These are phyloP conservation scores for Rhinatrema bivittatum DNA, from an alignment of 2,797 vertebrate genomes.

Conservation along the genomic window DNA sequence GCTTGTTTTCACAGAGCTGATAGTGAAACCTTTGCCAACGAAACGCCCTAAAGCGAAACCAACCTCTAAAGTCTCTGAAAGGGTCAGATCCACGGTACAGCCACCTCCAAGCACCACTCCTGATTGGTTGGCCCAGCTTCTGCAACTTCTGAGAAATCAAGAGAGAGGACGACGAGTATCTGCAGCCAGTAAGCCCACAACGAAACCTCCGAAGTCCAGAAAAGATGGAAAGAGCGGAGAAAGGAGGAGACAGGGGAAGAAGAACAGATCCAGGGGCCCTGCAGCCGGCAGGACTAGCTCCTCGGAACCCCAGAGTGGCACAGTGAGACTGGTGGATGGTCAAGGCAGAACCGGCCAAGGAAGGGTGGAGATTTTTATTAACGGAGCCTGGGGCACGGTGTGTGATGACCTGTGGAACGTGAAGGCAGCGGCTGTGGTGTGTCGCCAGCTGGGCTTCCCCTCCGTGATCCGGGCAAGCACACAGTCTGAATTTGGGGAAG, in stretches of 20 bases:
- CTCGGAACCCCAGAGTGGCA: constrained; percentile 29
- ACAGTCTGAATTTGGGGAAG: constrained; percentile 80
- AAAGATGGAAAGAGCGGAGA: constrained; percentile 29
- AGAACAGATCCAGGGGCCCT: constrained; percentile 35
- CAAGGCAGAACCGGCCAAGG: constrained; percentile 50
- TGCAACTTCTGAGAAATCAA: constrained; percentile 21
- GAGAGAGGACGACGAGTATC: background rate
- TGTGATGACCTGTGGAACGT: constrained; percentile 81
- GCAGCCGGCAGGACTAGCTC: background rate
- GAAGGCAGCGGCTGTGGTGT: constrained; percentile 69
- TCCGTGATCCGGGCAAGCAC: constrained; percentile 63
- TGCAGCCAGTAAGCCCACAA: constrained; percentile 2
- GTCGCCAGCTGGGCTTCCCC: constrained; percentile 78
- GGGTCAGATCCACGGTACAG: background rate
- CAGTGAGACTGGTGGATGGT: constrained; percentile 62
- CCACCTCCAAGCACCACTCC: background rate
- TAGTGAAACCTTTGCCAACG: constrained; percentile 36
- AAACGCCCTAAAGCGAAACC: constrained; percentile 21
- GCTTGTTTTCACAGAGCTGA: constrained; percentile 53
- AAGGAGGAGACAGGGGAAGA: constrained; percentile 33
- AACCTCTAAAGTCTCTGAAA: constrained; percentile 9
- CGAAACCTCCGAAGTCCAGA: constrained; percentile 17
- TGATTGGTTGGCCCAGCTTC: constrained; percentile 51
- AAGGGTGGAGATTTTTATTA: constrained; percentile 72
- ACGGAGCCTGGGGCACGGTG: constrained; percentile 79